phyloP scores from a whole-genome alignment of 2,888 invertebrate genomes.

The Hyppa rectilinea region DNA sequence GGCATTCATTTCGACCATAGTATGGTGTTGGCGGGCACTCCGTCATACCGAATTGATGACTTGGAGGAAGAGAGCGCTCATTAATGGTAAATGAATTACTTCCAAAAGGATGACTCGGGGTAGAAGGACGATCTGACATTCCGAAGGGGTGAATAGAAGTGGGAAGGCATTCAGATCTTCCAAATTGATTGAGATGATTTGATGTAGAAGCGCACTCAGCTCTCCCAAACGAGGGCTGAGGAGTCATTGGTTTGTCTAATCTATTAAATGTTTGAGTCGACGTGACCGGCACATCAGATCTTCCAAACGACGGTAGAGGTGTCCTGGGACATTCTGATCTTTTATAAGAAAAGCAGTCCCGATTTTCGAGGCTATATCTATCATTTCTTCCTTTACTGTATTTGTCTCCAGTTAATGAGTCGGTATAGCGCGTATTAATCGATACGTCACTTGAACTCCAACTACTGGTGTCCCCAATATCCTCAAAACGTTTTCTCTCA shows the following conservation, averaged over 20 bases:
- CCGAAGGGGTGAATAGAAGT: slow-evolving; percentile 69
- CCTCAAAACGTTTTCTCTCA: slow-evolving; percentile 59
- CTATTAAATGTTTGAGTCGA: slow-evolving; percentile 70
- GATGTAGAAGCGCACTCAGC: slow-evolving; percentile 77
- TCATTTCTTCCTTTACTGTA: slow-evolving; percentile 60
- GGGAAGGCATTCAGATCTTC: slow-evolving; percentile 67
- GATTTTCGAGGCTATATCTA: slow-evolving; percentile 67
- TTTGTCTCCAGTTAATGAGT: slow-evolving; percentile 56
- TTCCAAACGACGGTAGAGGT: slow-evolving; percentile 69
- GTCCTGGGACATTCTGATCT: slow-evolving; percentile 66
- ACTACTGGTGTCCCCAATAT: slow-evolving; percentile 48
- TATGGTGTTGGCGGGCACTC: slow-evolving; percentile 67
- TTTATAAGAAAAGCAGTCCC: slow-evolving; percentile 66
- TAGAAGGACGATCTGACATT: slow-evolving; percentile 63
- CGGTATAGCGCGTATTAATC: slow-evolving; percentile 56
- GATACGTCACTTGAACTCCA: slow-evolving; percentile 60
- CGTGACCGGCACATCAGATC: slow-evolving; percentile 70
- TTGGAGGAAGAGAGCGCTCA: slow-evolving; percentile 72
- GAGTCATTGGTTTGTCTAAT: slow-evolving; percentile 59
- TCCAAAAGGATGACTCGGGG: slow-evolving; percentile 70
- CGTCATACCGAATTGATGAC: slow-evolving; percentile 68
- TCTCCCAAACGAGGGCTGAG: slow-evolving; percentile 69
- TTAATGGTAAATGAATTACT: slow-evolving; percentile 60
- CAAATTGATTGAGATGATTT: slow-evolving; percentile 72
- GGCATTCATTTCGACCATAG: slow-evolving; percentile 68